These are phyloP conservation scores for Stegodyphus mimosarum DNA, from an alignment of 1,140 invertebrate genomes.

Conservation along the genomic window DNA sequence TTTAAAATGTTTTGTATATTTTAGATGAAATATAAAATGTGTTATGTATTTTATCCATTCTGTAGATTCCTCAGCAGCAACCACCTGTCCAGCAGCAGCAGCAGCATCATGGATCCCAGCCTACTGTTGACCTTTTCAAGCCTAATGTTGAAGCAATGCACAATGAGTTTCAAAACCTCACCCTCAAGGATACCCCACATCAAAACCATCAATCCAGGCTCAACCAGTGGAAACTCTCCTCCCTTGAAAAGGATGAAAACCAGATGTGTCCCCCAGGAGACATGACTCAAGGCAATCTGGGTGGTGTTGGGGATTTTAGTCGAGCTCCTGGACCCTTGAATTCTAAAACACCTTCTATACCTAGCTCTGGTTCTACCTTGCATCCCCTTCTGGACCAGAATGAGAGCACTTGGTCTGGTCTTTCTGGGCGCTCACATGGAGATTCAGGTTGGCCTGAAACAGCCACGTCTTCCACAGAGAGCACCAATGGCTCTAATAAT, in stretches of 20 bases:
- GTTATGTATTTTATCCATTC: too few species aligned
- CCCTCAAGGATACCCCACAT: conserved; percentile 74
- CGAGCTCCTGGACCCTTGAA: conserved; percentile 85
- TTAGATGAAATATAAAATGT: too few species aligned
- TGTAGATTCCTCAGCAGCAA: conserved; percentile 35
- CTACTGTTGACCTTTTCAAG: conserved; percentile 41
- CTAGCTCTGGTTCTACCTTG: conserved; percentile 69
- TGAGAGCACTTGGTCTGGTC: conserved; percentile 69
- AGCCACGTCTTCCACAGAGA: neutral
- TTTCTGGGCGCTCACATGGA: conserved; percentile 39
- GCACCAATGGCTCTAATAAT: neutral
- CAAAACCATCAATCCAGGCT: conserved; percentile 80
- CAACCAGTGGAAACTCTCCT: conserved; percentile 90
- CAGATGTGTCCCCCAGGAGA: neutral
- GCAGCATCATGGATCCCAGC: conserved; percentile 24
- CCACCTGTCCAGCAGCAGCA: conserved; percentile 1
- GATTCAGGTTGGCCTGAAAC: conserved; percentile 44
- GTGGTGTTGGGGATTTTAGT: conserved; percentile 78
- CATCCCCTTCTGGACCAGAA: conserved; percentile 72
- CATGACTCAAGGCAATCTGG: neutral
- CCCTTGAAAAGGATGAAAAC: conserved; percentile 79
- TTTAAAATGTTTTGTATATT: too few species aligned
- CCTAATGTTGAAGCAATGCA: conserved; percentile 67
- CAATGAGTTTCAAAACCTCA: conserved; percentile 82
- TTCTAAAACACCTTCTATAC: conserved; percentile 75